Evolutionary conservation across 2,113 vertebrate genomes (phyloP), one percentile per base, ranked within the genome.

Genomic region (Halcyon senegalensis): DNA sequence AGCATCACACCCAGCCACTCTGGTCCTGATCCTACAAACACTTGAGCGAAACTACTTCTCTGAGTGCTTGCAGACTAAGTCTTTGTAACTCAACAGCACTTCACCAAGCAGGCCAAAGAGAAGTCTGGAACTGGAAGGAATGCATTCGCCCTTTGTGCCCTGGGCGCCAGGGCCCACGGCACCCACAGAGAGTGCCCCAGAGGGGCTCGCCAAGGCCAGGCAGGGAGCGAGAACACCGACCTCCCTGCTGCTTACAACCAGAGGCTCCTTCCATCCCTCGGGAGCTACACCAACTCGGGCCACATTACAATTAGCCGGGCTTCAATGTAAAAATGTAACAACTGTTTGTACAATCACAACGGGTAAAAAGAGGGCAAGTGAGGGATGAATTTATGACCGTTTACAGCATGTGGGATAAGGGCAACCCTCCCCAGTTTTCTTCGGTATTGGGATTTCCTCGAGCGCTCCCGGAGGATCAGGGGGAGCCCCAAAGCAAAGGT

Each of bases 81-180:
- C 93, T 63, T 67, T 41, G 75, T 56, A 88, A 83, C 82, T 83
- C 70, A 79, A 72, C 69, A 4, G 1, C 74, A 35, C 84, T 84
- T 82, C 68, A 67, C 16, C 5, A 2, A 82, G 56, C 1, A 4
- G 30, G 55, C 28, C 63, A 46, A 62, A 62, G 59, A 73, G 92
- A 86, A 87, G 89, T 68, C 93, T 72, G 89, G 91, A 87, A 66
- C 91, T 80, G 73, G 35, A 68, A 93, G 83, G 94, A 94, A 94
- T 88, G 90, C 35, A 7, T 5, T 27, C 1, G 2, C 55, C 44
- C 55, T 41, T 28, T 3, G 2, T 0, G 19, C 37, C 25, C 76
- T 11, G 68, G 43, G 59, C 1, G 4, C 30, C 72, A 63, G 50
- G 50, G 64, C 37, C 64, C 4, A 10, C 76, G 41, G 82, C 12